phyloP scores from a whole-genome alignment of 2,888 invertebrate genomes.

The Fragum sueziense region DNA sequence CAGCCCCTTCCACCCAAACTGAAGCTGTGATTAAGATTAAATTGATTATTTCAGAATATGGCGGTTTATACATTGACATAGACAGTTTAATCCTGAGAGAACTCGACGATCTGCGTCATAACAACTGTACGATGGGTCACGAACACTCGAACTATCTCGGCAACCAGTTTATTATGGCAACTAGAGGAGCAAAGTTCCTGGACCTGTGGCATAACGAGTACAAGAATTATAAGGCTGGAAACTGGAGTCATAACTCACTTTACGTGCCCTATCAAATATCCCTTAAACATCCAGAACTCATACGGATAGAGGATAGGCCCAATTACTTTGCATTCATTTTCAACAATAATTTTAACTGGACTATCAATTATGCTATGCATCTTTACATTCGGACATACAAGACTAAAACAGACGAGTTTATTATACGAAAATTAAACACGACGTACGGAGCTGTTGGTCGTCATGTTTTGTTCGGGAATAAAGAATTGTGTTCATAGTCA shows the following conservation, averaged over 20 bases:
- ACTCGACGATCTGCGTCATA: too few species aligned
- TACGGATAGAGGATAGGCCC: constrained; percentile 27
- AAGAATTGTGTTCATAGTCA: too few species aligned
- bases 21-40: too few species aligned
- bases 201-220: constrained; percentile 23
- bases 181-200: constrained; percentile 21
- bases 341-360: constrained; percentile 23
- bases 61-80: too few species aligned
- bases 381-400: constrained; percentile 1
- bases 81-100: too few species aligned
- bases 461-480: too few species aligned
- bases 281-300: constrained; percentile 13
- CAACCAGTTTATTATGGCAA: constrained; percentile 19
- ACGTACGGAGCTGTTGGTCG: too few species aligned
- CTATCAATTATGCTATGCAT: constrained; percentile 29
- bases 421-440: too few species aligned
- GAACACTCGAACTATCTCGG: background rate
- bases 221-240: constrained; percentile 6
- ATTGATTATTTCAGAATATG: too few species aligned
- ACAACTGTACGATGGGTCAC: constrained; percentile 15
- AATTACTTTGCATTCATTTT: constrained; percentile 8
- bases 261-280: background rate
- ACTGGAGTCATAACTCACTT: constrained; percentile 13
- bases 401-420: too few species aligned
- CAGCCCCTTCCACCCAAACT: too few species aligned